Evolutionary conservation across 2,888 invertebrate genomes (phyloP), one percentile per base, ranked within the genome.

Genomic region (Napeogenes inachia): DNA sequence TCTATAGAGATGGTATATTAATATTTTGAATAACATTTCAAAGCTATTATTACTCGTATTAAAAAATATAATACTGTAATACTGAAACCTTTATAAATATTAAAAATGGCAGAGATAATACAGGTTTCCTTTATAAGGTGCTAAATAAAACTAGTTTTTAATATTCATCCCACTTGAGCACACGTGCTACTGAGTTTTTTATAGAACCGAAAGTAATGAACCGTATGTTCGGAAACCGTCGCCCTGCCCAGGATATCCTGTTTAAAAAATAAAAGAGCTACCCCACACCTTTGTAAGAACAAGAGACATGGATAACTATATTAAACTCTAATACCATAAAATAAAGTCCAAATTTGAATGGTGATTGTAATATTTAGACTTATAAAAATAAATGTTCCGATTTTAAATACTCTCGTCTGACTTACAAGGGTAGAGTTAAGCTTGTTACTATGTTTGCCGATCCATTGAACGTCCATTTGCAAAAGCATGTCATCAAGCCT

Each of bases 191-290:
- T 64, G 68, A 65, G 75, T 80, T 85, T 83, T 85, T 83, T 85
- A 78, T 81, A 78, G 73, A 70, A 70, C 75, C 74, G 75, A 70
- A 80, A 73, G 58, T 46, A 60, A 84, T 79, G 79, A 85, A 82
- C 80, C 82, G 80, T 81, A 79, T 78, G 80, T 76, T 84, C 80
- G 82, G 85, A 84, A 84, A 83, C 78, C 75, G 75, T 73, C 77
- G 73, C 81, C 76, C 80, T 77, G 71, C 77, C 73, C 85, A 87
- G 87, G 87, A 88, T 87, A 87, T 88, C 87, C 87, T 87, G 88
- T 88, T 84, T 83, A 76, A 83, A 85, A 82, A 87, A 87, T 83
- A 86, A 87, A 87, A 85, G 83, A 81, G 75, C 82, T 77, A 82
- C 84, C 85, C 83, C 79, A 79, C 85, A 84, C 85, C 82, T 82